Conservation (phyloP, 1,140 invertebrate genomes). For the Solenopsis fugax region DNA sequence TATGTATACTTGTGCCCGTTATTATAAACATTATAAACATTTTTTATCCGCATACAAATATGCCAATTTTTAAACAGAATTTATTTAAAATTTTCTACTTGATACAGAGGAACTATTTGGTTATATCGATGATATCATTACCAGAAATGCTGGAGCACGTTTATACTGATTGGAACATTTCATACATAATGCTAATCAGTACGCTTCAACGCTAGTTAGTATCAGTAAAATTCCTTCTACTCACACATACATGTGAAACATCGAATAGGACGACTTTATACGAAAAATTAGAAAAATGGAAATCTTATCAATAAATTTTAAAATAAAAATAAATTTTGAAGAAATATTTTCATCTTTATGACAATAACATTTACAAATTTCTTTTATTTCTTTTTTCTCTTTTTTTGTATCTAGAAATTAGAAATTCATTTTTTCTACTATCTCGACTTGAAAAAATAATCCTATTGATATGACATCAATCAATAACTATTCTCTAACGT, state of each 20-base stretch:
- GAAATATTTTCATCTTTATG: neutral
- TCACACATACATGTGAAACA: neutral
- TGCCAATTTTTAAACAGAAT: conserved; percentile 26
- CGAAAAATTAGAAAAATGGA: neutral
- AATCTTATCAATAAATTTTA: neutral
- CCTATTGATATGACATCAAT: neutral
- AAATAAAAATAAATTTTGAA: neutral
- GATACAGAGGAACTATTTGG: neutral
- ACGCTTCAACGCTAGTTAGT: neutral
- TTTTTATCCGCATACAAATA: conserved; percentile 15
- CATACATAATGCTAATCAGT: neutral
- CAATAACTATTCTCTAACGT: neutral
- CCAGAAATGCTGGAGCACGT: neutral
- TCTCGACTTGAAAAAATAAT: conserved; percentile 10
- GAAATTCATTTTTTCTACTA: neutral
- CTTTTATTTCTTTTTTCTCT: neutral
- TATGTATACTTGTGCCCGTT: conserved; percentile 38
- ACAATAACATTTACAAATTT: neutral
- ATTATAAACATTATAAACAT: conserved; percentile 52
- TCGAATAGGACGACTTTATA: neutral
- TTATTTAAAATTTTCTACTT: conserved; percentile 2
- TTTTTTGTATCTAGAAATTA: neutral
- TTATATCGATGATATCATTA: conserved; percentile 9
- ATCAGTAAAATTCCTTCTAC: neutral
- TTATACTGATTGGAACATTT: neutral